These are phyloP conservation scores for Vidua chalybeata DNA, from an alignment of 2,113 vertebrate species.

Conservation along the genomic window DNA sequence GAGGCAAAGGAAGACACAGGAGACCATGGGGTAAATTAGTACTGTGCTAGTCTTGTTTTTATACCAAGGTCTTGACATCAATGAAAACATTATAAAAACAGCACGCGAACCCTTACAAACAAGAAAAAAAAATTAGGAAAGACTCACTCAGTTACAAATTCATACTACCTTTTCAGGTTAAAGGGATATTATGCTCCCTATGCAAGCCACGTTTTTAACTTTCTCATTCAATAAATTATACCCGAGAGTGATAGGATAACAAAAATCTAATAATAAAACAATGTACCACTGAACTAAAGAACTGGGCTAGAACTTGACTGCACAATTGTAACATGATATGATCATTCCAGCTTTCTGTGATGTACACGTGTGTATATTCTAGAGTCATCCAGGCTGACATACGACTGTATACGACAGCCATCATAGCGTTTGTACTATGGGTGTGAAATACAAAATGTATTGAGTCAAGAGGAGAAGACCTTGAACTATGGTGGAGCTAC, in stretches of 20 bases:
- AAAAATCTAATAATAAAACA: not conserved
- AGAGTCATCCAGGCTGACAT: not conserved
- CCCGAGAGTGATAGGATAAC: not conserved
- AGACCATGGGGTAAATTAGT: constrained; percentile 78
- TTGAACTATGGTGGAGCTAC: not conserved
- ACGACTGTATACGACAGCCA: not conserved
- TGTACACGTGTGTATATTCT: not conserved
- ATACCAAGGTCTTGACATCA: constrained; percentile 87
- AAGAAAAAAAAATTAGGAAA: constrained; percentile 62
- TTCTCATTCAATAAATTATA: not conserved
- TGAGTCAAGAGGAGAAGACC: not conserved
- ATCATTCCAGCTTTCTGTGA: not conserved
- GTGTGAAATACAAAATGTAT: not conserved
- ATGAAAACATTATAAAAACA: constrained; percentile 91
- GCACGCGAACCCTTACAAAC: constrained; percentile 80
- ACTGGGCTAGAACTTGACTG: not conserved
- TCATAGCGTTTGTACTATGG: not conserved
- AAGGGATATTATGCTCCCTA: not conserved
- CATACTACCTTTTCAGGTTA: constrained; percentile 21
- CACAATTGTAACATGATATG: not conserved
- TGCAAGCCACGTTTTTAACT: not conserved
- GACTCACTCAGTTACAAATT: constrained; percentile 20
- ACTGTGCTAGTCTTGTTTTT: constrained; percentile 87
- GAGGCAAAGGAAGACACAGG: constrained; percentile 65
- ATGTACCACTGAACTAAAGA: not conserved